A percentile compares a stretch with the other conserved stretches of the same genome.
Evolutionary conservation across 2,113 vertebrate genomes (phyloP).

Genomic region (Heloderma charlesbogerti): DNA sequence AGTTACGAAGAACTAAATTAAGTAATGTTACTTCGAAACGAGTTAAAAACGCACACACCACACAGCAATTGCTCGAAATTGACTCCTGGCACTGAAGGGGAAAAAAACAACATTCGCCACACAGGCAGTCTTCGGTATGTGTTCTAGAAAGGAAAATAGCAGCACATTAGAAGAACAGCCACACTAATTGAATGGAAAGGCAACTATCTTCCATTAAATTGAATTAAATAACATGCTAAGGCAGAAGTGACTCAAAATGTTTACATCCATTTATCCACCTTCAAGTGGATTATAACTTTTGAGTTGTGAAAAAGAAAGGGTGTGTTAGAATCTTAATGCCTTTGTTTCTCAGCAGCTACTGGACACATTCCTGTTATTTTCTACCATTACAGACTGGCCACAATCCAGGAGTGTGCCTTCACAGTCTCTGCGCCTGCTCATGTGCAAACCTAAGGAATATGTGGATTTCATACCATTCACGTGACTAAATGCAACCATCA

Average conservation of each 20-base stretch:
- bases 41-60: not conserved
- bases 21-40: slow-evolving; percentile 21
- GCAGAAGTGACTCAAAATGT: not conserved
- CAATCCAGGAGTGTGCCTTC: not conserved
- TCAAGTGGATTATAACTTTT: not conserved
- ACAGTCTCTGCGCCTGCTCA: no score
- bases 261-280: not conserved
- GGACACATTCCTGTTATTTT: not conserved
- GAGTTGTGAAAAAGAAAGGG: accelerated
- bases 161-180: not conserved
- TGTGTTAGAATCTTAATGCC: not conserved
- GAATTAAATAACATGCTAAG: slow-evolving; percentile 8
- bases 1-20: slow-evolving; percentile 21
- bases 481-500: not conserved
- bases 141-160: slow-evolving; percentile 12
- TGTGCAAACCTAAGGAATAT: no score
- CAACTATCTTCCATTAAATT: slow-evolving; percentile 20
- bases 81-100: not conserved
- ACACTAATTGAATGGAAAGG: slow-evolving; percentile 42
- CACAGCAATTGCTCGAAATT: not conserved
- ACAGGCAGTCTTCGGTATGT: slow-evolving; percentile 10
- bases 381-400: not conserved
- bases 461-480: not conserved
- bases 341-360: not conserved
- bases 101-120: not conserved